Conservation (phyloP, 2,797 vertebrate genomes). For the Sebastes oblongus region DNA sequence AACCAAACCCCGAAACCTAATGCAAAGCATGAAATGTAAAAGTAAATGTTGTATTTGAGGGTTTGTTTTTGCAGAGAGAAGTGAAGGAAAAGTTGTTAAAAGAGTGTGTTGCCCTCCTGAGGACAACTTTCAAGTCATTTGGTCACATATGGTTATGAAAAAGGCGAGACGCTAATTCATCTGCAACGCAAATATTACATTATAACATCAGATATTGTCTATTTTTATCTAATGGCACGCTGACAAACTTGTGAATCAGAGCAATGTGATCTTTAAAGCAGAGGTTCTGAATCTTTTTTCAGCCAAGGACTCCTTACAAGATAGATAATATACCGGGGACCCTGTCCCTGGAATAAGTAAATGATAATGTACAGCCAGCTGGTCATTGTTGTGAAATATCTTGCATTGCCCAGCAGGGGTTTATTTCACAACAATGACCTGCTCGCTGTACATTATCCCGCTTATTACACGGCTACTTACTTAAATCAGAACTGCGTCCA, state of each 20-base stretch:
- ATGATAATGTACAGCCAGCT: rapidly evolving
- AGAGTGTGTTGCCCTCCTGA: neutral
- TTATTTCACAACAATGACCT: too few species aligned
- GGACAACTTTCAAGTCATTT: neutral
- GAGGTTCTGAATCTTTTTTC: neutral
- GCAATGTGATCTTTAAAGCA: neutral
- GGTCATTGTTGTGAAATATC: too few species aligned
- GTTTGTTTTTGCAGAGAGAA: neutral
- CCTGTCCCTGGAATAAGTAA: too few species aligned
- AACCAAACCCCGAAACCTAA: neutral
- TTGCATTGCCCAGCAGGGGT: too few species aligned
- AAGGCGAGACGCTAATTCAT: neutral
- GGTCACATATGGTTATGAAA: neutral
- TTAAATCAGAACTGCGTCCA: too few species aligned
- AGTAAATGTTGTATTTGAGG: neutral
- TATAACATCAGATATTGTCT: neutral
- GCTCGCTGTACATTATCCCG: too few species aligned
- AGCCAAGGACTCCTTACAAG: too few species aligned
- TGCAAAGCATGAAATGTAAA: neutral
- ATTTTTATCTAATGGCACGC: neutral
- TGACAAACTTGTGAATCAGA: neutral
- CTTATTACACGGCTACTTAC: too few species aligned
- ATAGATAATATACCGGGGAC: too few species aligned
- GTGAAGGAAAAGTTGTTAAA: neutral
- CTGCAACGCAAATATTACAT: neutral